Evolutionary conservation across 2,888 invertebrate species (phyloP), one percentile per base, ranked within the genome.

Genomic region (Operophtera brumata): DNA sequence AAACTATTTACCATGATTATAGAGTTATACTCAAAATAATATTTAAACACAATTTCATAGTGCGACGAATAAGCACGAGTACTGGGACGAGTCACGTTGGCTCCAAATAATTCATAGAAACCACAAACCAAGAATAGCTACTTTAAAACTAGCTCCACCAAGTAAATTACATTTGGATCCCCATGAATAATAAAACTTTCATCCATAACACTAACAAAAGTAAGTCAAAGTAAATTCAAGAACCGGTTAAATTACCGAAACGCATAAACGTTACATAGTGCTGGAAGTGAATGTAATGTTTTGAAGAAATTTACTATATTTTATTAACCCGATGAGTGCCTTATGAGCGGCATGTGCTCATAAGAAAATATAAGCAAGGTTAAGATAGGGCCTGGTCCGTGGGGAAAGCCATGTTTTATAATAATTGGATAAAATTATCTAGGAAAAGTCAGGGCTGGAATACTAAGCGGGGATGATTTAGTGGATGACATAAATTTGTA

Each of bases 371-470:
- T n/a, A 47, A 56, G 51, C 40, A 56, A 52, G 56, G 36, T 37
- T 47, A 39, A 39, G 47, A 54, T 43, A 43, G 28, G 37, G 28
- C 26, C 26, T 8, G 30, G 35, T 39, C 44, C 44, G 34, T 34
- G 3, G 52, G 48, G 51, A 47, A 37, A 51, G 40, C 49, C 28
- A 47, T 58, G 58, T 62, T 58, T 58, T 57, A 57, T 52, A 56
- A 58, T 59, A 64, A 64, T 64, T 62, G 48, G 56, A 58, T 56
- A 46, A 59, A 61, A 61, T 64, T 52, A 57, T 58, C 59, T 57
- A 52, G 44, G 54, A 54, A 50, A 46, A 42, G 45, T 42, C 55
- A 35, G 34, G 11, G 40, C 36, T 25, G 14, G 64, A 64, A 64
- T 64, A 60, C 55, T 54, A 58, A 61, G 25, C 45, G 51, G 35